Evolutionary conservation across 2,113 vertebrate genomes (phyloP).

Genomic region (Tragelaphus strepsiceros): DNA sequence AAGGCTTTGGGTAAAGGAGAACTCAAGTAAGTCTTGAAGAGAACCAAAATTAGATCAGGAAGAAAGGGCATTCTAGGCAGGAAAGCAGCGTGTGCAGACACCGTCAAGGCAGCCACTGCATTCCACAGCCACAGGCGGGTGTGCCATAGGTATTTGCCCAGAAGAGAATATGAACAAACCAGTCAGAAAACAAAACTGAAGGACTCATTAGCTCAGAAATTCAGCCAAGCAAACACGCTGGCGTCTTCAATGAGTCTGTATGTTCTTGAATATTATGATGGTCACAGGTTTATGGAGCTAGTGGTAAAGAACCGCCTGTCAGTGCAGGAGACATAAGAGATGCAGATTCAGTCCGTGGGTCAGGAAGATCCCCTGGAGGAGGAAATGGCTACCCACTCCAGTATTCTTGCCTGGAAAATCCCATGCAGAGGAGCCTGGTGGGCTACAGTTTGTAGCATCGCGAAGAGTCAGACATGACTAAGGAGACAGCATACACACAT

Average conservation of each 20-base stretch:
- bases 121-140: fast-evolving
- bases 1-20: neutral
- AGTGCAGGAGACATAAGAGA: neutral
- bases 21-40: neutral
- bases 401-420: neutral
- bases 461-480: neutral
- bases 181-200: slow-evolving; percentile 22
- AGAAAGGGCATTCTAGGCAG: fast-evolving
- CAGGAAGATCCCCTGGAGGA: neutral
- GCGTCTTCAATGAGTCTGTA: neutral
- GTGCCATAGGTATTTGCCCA: neutral
- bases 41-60: neutral
- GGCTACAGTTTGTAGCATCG: fast-evolving
- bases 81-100: fast-evolving
- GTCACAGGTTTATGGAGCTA: neutral
- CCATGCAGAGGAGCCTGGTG: neutral
- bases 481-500: neutral
- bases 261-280: neutral
- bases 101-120: fast-evolving
- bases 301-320: neutral
- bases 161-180: neutral
- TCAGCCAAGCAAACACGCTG: neutral
- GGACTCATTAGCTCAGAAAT: neutral
- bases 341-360: neutral
- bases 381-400: neutral